Evolutionary conservation across 2,797 vertebrate species (phyloP).

Genomic region (Mus minutoides): DNA sequence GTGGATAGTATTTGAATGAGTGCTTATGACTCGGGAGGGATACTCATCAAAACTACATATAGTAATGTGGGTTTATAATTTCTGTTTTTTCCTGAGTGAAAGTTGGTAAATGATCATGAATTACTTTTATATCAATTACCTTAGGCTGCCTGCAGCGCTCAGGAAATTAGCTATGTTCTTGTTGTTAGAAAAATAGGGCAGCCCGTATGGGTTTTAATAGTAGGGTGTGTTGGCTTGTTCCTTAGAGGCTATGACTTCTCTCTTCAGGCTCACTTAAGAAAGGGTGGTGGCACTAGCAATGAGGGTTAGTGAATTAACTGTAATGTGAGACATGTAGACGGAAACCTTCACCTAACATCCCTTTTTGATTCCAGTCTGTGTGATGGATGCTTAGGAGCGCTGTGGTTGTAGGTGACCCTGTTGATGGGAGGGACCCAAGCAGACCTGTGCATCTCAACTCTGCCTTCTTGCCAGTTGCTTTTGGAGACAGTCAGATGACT

Average conservation of each 20-base stretch:
- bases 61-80: conserved; percentile 12
- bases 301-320: background rate
- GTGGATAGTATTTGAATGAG: background rate
- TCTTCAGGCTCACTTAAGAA: conserved; percentile 7
- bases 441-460: conserved; percentile 39
- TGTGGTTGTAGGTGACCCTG: background rate
- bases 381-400: background rate
- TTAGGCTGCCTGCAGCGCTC: background rate
- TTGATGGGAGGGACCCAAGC: conserved; percentile 21
- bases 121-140: background rate
- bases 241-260: conserved; percentile 16
- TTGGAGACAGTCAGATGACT: background rate
- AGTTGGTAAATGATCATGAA: background rate
- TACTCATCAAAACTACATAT: background rate
- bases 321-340: conserved; percentile 27
- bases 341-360: conserved; percentile 1
- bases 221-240: background rate
- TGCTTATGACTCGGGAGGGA: background rate
- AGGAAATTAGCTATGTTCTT: conserved; percentile 24
- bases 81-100: conserved; percentile 18
- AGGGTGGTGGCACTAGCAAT: background rate
- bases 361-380: conserved; percentile 24
- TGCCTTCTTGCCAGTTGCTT: background rate
- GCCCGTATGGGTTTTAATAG: conserved; percentile 11
- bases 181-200: background rate